Percentiles rank a stretch among this genome's conserved stretches.
These are phyloP conservation scores for Psettodes erumei DNA, from an alignment of 2,113 vertebrate species.

Conservation along the genomic window DNA sequence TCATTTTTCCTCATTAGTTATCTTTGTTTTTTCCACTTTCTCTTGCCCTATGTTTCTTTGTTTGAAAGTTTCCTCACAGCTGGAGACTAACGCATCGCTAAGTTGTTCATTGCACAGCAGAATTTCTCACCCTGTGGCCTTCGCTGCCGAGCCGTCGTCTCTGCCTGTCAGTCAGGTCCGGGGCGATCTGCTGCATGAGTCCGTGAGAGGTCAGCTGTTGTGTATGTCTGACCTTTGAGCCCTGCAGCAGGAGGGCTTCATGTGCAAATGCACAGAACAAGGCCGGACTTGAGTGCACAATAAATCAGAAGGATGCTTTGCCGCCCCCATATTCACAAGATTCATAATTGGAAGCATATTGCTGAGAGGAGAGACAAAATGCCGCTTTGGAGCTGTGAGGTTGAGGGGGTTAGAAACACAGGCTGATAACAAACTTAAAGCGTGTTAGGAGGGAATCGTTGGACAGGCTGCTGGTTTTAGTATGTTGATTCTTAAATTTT, in stretches of 20 bases:
- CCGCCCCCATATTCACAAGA: constrained; percentile 76
- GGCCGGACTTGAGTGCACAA: constrained; percentile 85
- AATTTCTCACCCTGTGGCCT: constrained; percentile 52
- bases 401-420: constrained; percentile 63
- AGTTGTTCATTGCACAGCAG: constrained; percentile 41
- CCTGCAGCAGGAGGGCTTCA: constrained; percentile 88
- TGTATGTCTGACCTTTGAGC: constrained; percentile 87
- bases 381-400: constrained; percentile 31
- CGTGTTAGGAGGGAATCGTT: constrained; percentile 30
- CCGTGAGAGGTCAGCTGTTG: constrained; percentile 82
- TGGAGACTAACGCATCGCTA: constrained; percentile 39
- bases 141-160: constrained; percentile 24
- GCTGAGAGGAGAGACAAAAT: constrained; percentile 65
- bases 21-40: constrained; percentile 30
- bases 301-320: constrained; percentile 85
- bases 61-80: constrained; percentile 37
- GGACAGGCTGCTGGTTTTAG: constrained; percentile 15
- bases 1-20: constrained; percentile 43
- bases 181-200: constrained; percentile 43
- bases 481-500: constrained; percentile 43
- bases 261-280: constrained; percentile 87
- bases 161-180: constrained; percentile 66
- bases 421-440: constrained; percentile 40
- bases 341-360: constrained; percentile 94
- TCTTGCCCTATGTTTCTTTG: neutral